Evolutionary conservation across 2,888 invertebrate species (phyloP), one percentile per base, ranked within the genome.

Genomic region (Hirtodrosophila trivittata): DNA sequence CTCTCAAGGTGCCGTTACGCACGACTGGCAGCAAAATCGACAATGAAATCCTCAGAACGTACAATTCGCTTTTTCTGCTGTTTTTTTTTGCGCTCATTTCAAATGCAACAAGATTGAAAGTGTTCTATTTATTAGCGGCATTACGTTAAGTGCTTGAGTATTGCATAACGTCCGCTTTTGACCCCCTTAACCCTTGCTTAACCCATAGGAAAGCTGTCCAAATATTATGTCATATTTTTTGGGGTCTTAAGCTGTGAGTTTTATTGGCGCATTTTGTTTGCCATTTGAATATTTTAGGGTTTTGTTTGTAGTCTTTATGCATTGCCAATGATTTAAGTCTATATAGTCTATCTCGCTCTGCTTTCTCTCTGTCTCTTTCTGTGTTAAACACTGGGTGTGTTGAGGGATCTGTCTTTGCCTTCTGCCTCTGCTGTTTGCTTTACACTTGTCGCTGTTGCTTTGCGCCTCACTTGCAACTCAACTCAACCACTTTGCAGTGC

Each of bases 1-100:
- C 52, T 3, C 63, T 71, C 71, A 71, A 71, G 71, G 66, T 52
- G 38, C 14, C 56, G 71, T 57, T 60, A 42, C 50, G 54, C 71
- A 56, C 59, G 64, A 69, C 42, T 70, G 52, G 8, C 41, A 42
- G 0, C 39, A 59, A 46, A 70, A 43, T 47, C 16, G 13, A 25
- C 6, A 42, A 42, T 6, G 42, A 42, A 42, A 21, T 21, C 13
- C 21, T 13, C 1, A 39, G 14, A n/a, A n/a, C n/a, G n/a, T 32
- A 10, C 9, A 32, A 32, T 32, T n/a, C n/a, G n/a, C n/a, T 32
- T 32, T 5, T 21, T 21, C 18, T 21, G n/a, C n/a, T n/a, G n/a
- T n/a, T 21, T 21, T 21, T 12, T 35, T 57, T 51, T 46, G 41
- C 16, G 38, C 46, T 9, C 41, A 46, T 56, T 64, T 14, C 3